These are phyloP conservation scores for Esox niger DNA, from an alignment of 2,113 vertebrate species.

Conservation along the genomic window DNA sequence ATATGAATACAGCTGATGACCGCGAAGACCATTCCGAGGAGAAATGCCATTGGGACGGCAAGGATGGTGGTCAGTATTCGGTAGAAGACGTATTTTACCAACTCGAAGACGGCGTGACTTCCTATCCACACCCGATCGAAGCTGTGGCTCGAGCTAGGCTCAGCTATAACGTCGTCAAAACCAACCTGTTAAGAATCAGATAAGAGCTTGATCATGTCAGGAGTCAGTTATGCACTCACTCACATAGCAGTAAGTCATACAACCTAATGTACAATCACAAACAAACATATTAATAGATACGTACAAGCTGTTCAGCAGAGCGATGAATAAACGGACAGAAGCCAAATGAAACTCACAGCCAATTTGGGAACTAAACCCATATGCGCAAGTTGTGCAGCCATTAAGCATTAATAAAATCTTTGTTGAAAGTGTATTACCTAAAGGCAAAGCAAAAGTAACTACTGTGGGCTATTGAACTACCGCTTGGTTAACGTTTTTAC, in stretches of 20 bases:
- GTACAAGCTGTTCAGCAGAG: background rate
- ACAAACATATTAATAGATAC: no score
- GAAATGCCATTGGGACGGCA: constrained; percentile 85
- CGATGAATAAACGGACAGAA: constrained; percentile 17
- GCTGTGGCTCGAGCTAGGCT: constrained; percentile 82
- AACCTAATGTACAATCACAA: no score
- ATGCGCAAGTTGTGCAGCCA: background rate
- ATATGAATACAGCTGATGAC: constrained; percentile 89
- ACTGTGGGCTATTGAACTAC: no score
- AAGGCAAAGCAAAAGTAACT: background rate
- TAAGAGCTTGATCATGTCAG: constrained; percentile 4
- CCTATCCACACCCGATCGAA: constrained; percentile 92
- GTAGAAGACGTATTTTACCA: constrained; percentile 86
- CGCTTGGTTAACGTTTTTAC: background rate
- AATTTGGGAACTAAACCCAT: no score
- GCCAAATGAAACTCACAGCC: background rate
- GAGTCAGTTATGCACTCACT: background rate
- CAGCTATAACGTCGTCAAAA: constrained; percentile 90
- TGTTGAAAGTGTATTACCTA: no score
- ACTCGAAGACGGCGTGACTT: constrained; percentile 88
- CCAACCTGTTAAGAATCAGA: constrained; percentile 74
- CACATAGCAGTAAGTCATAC: no score
- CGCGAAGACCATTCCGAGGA: constrained; percentile 82
- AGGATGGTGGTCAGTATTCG: constrained; percentile 84
- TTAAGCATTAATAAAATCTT: background rate